Conservation (phyloP, 2,888 invertebrate species). For the Tromatobia lineatoria region DNA sequence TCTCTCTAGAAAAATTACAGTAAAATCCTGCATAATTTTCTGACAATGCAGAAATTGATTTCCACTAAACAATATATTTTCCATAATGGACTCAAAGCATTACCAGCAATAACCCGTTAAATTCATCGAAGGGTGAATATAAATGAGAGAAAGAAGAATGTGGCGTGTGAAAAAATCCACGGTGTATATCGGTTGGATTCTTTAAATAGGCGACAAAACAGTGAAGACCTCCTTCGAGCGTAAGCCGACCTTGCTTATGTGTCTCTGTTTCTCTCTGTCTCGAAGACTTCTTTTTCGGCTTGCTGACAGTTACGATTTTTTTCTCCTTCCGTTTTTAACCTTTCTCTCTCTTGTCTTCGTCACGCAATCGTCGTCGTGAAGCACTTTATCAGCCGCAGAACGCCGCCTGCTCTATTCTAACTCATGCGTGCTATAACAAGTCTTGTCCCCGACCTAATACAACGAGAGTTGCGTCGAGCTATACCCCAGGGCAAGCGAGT, state of each 20-base stretch:
- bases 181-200: constrained; percentile 56
- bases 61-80: background rate
- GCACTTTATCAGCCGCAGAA: constrained; percentile 20
- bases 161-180: constrained; percentile 49
- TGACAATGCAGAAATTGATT: background rate
- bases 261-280: constrained; percentile 18
- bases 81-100: background rate
- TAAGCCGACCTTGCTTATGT: constrained; percentile 59
- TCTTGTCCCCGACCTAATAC: constrained; percentile 83
- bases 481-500: constrained; percentile 64
- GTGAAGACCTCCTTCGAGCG: constrained; percentile 66
- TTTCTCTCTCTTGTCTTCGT: constrained; percentile 25
- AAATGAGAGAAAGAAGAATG: constrained; percentile 35
- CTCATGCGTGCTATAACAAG: constrained; percentile 77
- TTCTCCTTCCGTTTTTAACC: constrained; percentile 5
- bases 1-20: no score
- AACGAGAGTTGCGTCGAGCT: constrained; percentile 79
- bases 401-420: constrained; percentile 75
- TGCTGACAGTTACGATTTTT: constrained; percentile 25
- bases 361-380: constrained; percentile 21
- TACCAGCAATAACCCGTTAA: background rate
- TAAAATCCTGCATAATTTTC: no score
- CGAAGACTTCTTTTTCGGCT: constrained; percentile 34
- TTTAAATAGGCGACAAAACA: constrained; percentile 64
- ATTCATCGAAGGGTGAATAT: constrained; percentile 6